phyloP scores from a whole-genome alignment of 2,113 vertebrate species.

The Zonotrichia leucophrys region DNA sequence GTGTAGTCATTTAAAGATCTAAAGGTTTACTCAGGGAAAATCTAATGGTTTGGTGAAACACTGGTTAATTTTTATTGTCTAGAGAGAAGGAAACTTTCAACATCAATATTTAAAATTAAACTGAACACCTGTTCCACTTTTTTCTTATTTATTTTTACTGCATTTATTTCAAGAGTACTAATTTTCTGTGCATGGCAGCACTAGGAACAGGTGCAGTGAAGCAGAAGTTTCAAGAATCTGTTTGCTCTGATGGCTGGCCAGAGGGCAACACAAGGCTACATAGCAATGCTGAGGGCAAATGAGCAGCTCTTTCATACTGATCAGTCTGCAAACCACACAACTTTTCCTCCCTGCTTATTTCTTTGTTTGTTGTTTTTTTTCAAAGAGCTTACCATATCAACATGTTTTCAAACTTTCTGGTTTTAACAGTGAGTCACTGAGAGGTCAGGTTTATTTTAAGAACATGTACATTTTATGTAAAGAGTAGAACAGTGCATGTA shows the following conservation, averaged over 20 bases:
- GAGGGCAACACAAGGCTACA: slow-evolving; percentile 24
- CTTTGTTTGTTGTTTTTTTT: neutral
- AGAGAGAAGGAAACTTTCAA: neutral
- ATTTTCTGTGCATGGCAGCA: slow-evolving; percentile 56
- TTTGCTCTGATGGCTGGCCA: slow-evolving; percentile 64
- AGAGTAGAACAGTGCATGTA: neutral
- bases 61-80: slow-evolving; percentile 12
- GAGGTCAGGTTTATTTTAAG: neutral
- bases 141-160: neutral
- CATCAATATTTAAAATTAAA: slow-evolving; percentile 58
- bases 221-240: slow-evolving; percentile 62
- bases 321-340: neutral
- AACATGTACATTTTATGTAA: neutral
- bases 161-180: slow-evolving; percentile 46
- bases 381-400: neutral
- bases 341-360: neutral
- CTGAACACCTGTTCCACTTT: slow-evolving; percentile 53
- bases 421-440: neutral
- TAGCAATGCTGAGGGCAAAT: neutral
- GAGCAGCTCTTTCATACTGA: slow-evolving; percentile 1
- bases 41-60: neutral
- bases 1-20: neutral
- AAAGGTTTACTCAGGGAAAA: neutral
- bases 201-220: slow-evolving; percentile 47
- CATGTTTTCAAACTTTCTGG: neutral